phyloP scores from a whole-genome alignment of 2,888 invertebrate species.

The Esperia sulphurella region DNA sequence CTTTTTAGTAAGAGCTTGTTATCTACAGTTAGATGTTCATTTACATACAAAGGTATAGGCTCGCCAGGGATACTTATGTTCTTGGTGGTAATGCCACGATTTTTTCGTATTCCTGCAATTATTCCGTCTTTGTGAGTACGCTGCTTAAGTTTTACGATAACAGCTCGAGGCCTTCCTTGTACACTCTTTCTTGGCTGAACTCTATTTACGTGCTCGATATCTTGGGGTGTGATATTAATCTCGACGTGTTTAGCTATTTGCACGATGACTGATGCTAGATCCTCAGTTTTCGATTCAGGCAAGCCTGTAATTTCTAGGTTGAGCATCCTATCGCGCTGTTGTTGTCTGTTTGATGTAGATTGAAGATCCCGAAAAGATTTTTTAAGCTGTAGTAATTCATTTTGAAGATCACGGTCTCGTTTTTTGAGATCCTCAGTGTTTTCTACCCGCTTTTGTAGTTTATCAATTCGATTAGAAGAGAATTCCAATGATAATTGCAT shows the following conservation, averaged over 20 bases:
- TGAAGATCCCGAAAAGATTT: neutral
- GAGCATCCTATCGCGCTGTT: neutral
- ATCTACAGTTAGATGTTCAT: slow-evolving; percentile 14
- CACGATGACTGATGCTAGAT: neutral
- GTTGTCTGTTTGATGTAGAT: neutral
- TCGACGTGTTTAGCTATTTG: neutral
- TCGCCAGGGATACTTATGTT: slow-evolving; percentile 6
- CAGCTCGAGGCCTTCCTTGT: slow-evolving; percentile 7
- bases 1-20: slow-evolving; percentile 10
- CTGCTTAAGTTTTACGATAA: slow-evolving; percentile 6
- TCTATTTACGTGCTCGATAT: slow-evolving; percentile 3
- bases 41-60: slow-evolving; percentile 7
- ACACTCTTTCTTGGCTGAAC: slow-evolving; percentile 3
- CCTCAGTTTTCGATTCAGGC: slow-evolving; percentile 3
- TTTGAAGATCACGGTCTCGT: neutral
- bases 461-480: neutral
- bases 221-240: neutral
- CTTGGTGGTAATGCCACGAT: neutral
- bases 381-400: neutral
- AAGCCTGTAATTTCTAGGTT: slow-evolving; percentile 5
- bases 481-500: neutral
- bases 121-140: slow-evolving; percentile 4
- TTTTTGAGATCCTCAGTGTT: neutral
- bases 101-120: slow-evolving; percentile 7
- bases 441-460: neutral